Evolutionary conservation across 30 jellyfish, hydroid and myxozoan species (phyloP).

Genomic region (Aurelia sp.): DNA sequence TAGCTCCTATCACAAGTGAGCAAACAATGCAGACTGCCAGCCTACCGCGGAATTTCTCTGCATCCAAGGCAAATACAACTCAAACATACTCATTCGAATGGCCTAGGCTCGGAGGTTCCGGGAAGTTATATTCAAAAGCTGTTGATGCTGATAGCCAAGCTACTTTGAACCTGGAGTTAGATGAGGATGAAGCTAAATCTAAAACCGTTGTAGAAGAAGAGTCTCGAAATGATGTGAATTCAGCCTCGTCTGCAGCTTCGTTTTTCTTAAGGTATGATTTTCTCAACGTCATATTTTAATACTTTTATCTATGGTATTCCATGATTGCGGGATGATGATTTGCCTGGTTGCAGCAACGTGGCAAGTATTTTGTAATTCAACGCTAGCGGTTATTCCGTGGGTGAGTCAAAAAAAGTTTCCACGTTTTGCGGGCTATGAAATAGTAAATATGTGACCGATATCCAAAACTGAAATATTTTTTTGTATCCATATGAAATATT

Average conservation of each 20-base stretch:
- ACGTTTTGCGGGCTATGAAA: too few relatives aligned
- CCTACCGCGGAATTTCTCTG: constrained; percentile 70
- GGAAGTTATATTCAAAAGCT: constrained; percentile 30
- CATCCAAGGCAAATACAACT: constrained; percentile 24
- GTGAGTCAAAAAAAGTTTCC: too few relatives aligned
- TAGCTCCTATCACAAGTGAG: constrained; percentile 54
- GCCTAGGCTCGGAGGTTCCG: constrained; percentile 47
- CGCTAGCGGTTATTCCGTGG: too few relatives aligned
- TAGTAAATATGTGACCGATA: too few relatives aligned
- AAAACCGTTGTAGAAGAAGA: constrained; percentile 17
- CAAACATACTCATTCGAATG: constrained; percentile 55
- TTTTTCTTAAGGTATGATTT: constrained; percentile 81
- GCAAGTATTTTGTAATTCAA: too few relatives aligned
- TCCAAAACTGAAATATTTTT: too few relatives aligned
- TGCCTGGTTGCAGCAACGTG: too few relatives aligned
- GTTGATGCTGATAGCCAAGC: constrained; percentile 17
- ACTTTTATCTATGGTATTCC: too few relatives aligned
- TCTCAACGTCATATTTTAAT: too few relatives aligned
- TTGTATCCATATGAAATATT: too few relatives aligned
- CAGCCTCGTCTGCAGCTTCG: constrained; percentile 83
- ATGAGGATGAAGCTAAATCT: constrained; percentile 8
- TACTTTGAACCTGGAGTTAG: constrained; percentile 6
- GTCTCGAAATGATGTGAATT: constrained; percentile 30
- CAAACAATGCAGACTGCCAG: constrained; percentile 74
- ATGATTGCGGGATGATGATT: too few relatives aligned